These are phyloP conservation scores for Yponomeuta sedellus DNA, from an alignment of 2,888 invertebrate species.

Conservation along the genomic window DNA sequence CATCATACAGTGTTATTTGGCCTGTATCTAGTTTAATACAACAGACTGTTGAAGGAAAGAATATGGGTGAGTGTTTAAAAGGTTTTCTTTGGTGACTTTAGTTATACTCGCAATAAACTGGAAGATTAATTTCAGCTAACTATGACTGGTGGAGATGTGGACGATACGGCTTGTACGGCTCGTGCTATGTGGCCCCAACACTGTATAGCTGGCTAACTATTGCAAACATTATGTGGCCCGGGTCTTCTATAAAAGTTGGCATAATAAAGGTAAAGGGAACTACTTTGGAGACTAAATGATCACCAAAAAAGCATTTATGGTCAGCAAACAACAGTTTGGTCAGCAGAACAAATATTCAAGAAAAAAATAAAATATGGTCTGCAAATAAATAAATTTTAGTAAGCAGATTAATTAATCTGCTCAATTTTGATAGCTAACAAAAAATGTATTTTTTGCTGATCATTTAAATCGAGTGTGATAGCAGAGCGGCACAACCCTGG, in stretches of 20 bases:
- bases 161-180: slow-evolving; percentile 87
- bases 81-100: neutral
- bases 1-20: slow-evolving; percentile 83
- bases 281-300: no score
- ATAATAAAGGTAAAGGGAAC: slow-evolving; percentile 79
- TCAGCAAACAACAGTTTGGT: no score
- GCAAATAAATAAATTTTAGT: no score
- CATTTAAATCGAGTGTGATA: no score
- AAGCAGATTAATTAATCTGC: no score
- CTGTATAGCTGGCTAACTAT: slow-evolving; percentile 87
- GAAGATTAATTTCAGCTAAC: slow-evolving; percentile 45
- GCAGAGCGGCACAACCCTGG: no score
- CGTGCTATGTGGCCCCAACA: slow-evolving; percentile 87
- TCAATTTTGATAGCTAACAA: no score
- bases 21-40: slow-evolving; percentile 84
- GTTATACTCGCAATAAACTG: neutral
- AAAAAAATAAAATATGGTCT: no score
- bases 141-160: slow-evolving; percentile 83
- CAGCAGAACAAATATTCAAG: no score
- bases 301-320: no score
- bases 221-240: slow-evolving; percentile 86
- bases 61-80: slow-evolving; percentile 63
- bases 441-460: no score
- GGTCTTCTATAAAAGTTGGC: slow-evolving; percentile 80
- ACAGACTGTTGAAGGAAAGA: slow-evolving; percentile 81